phyloP scores from a whole-genome alignment of 30 jellyfish, hydroid and myxozoan genomes.

The Turritopsis rubra region DNA sequence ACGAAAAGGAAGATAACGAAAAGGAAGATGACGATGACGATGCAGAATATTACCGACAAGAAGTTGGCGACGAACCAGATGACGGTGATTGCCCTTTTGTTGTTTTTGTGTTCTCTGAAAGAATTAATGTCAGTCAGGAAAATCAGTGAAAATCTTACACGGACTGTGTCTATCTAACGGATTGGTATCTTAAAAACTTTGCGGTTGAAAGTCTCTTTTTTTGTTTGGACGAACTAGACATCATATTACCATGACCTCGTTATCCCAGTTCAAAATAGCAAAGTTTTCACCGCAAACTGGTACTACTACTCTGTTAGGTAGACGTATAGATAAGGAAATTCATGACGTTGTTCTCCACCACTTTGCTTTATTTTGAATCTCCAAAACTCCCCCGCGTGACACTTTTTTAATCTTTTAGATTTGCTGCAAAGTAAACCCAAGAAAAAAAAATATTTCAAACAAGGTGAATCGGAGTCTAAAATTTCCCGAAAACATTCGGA shows the following conservation, averaged over 20 bases:
- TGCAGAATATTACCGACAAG: conserved; percentile 69
- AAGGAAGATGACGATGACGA: conserved; percentile 73
- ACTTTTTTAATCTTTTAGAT: background rate
- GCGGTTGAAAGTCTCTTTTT: no score
- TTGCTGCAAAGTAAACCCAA: background rate
- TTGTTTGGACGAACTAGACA: no score
- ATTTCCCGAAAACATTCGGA: background rate
- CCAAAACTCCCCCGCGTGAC: background rate
- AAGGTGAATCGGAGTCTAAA: background rate
- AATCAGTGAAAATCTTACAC: no score
- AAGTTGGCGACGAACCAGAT: conserved; percentile 87
- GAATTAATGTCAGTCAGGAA: no score
- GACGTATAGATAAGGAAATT: no score
- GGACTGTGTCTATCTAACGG: no score
- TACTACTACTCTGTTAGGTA: no score
- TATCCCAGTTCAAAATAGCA: no score
- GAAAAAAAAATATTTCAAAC: background rate
- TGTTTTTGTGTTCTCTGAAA: background rate
- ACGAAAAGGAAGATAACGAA: conserved; percentile 29
- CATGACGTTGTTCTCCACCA: background rate
- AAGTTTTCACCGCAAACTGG: no score
- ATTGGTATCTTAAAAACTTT: no score
- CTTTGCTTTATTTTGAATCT: background rate
- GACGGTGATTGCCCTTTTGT: conserved; percentile 30
- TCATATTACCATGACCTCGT: no score